Evolutionary conservation across 2,888 invertebrate genomes (phyloP), one percentile per base, ranked within the genome.

Genomic region (Dynastes tityus): DNA sequence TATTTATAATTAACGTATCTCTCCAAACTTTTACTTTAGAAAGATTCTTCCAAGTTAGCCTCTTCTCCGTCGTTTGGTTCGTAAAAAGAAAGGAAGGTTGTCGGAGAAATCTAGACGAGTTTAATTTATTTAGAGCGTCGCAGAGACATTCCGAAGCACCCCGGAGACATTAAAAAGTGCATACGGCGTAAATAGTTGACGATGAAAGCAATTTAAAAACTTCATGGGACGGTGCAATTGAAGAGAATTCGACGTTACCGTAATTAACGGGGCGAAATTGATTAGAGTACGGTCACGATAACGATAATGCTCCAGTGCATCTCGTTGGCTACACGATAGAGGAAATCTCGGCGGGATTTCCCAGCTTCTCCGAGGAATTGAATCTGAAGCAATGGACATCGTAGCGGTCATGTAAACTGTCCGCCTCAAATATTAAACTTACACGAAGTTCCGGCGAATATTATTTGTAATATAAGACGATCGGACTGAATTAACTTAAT

Each of bases 401-500:
- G n/a, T 9, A 4, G 5, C n/a, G 71, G n/a, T 58, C 58, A 73
- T 61, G 61, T 55, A 61, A 61, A 61, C 45, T 27, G 49, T 16
- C 27, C 73, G 61, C 27, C 61, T 73, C 58, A 73, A 61, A 73
- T 73, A 73, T 73, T 61, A 73, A 73, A 73, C 73, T 73, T 73
- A 73, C 73, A 58, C 37, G 40, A 45, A 73, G 16, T 73, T 73
- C 73, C 73, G 45, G 73, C 37, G 73, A 61, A 73, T 73, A 73
- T 73, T 73, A 73, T 73, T 73, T 73, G 73, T 73, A 40, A 73
- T 73, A 61, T 73, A 61, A 73, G 68, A 16, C 61, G 73, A 73
- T 73, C 73, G 73, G 61, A 73, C 58, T 61, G 73, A 73, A 73
- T 73, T 73, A 73, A 61, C 73, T 73, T 58, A 73, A 73, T 73